Base-by-base conservation (phyloP, 2,888 invertebrate genomes). In the Mamestra brassicae region DNA sequence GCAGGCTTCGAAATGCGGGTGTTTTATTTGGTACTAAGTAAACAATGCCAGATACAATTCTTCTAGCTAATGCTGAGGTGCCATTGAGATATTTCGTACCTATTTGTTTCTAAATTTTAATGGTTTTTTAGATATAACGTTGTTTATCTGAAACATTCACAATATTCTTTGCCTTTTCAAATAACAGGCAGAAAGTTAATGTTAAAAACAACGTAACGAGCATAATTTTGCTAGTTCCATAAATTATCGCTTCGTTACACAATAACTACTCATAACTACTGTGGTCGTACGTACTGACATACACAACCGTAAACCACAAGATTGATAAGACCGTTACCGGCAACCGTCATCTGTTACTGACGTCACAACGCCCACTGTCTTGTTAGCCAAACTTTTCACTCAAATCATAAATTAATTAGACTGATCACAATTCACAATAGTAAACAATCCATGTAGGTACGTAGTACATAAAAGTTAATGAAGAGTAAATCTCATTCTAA, bases 241-340 rank as follows among this genome's bases (percentile, higher is more conserved):
- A 50, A 15, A 17, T 47, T 47, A 64, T 45, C 50, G 34, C 58
- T 55, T n/a, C 26, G 7, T 8, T 42, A 42, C 6, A 26, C 0
- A 26, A 26, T 26, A 26, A 6, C 62, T 75, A 54, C 10, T 42
- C 45, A 64, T 64, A 62, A 50, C 38, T 64, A 66, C 57, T 54
- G 60, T 74, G 60, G 61, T n/a, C n/a, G n/a, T n/a, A n/a, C n/a
- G n/a, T 47, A 58, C 47, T 72, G 54, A 55, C 57, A 58, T 45
- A 69, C 17, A 34, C 45, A 64, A 55, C 36, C 54, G 61, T 79
- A 47, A 78, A 75, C 78, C 70, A 58, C 72, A 73, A 52, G 45
- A 36, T 72, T 76, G 83, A 85, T 87, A 85, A 82, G 76, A 84
- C 75, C 71, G 85, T 77, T 85, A 81, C 57, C 63, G 74, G 55